Evolutionary conservation across 2,888 invertebrate species (phyloP).

Genomic region (Arrhopalites spinosus): DNA sequence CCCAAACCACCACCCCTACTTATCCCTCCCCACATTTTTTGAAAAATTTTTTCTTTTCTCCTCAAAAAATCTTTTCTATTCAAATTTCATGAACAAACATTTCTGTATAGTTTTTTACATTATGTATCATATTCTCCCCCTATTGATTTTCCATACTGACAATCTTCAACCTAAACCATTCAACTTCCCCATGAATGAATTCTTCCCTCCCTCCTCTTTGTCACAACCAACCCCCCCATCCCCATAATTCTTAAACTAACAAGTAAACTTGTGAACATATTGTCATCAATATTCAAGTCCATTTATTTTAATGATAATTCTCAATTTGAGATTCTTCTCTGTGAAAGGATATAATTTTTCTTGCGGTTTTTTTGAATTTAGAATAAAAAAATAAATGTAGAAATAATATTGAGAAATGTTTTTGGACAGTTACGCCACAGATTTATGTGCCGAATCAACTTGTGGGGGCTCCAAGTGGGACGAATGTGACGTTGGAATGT

Average conservation of each 20-base stretch:
- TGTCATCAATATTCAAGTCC: neutral
- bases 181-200: too few relatives aligned
- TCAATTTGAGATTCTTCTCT: neutral
- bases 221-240: neutral
- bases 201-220: too few relatives aligned
- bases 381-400: too few relatives aligned
- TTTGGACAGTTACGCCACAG: constrained; percentile 89
- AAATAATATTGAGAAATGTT: too few relatives aligned
- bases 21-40: neutral
- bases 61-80: neutral
- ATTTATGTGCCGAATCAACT: constrained; percentile 87
- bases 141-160: constrained; percentile 40
- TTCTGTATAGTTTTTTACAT: constrained; percentile 6
- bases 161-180: too few relatives aligned
- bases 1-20: neutral
- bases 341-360: too few relatives aligned
- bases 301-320: neutral
- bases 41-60: neutral
- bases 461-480: constrained; percentile 87
- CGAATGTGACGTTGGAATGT: constrained; percentile 90
- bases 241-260: too few relatives aligned
- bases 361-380: too few relatives aligned
- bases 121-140: neutral
- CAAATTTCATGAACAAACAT: neutral
- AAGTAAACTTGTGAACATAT: too few relatives aligned